A percentile compares a stretch with the other conserved stretches of the same genome.
Evolutionary conservation across 2,797 vertebrate species (phyloP).

Genomic region (Aplochiton taeniatus): DNA sequence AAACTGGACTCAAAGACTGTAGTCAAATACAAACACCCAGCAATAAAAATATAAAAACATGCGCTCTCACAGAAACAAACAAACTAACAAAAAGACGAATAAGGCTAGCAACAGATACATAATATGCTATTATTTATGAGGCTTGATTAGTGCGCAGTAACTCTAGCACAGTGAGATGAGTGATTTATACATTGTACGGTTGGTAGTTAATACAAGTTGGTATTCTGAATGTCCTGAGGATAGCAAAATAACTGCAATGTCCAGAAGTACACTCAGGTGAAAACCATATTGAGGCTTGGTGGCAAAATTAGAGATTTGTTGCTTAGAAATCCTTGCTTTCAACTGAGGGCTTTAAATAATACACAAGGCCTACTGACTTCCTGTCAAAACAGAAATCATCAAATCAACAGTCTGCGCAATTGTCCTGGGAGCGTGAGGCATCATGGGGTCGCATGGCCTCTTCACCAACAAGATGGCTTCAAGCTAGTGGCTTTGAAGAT

Average conservation of each 20-base stretch:
- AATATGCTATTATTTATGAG: no score
- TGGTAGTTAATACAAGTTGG: not conserved
- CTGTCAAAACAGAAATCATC: slow-evolving; percentile 56
- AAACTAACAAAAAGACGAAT: not conserved
- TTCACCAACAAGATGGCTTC: slow-evolving; percentile 41
- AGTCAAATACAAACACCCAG: slow-evolving; percentile 10
- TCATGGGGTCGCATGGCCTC: slow-evolving; percentile 32
- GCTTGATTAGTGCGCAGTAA: no score
- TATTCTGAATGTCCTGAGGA: slow-evolving; percentile 31
- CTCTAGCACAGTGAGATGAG: no score
- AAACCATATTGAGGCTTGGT: slow-evolving; percentile 32
- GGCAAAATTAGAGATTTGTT: slow-evolving; percentile 30
- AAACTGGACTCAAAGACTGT: slow-evolving; percentile 1
- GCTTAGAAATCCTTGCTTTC: slow-evolving; percentile 38
- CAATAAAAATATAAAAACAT: slow-evolving; percentile 11
- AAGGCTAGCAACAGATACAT: no score
- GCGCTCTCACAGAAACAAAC: not conserved
- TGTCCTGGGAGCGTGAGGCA: slow-evolving; percentile 32
- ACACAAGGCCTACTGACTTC: slow-evolving; percentile 50
- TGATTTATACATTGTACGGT: not conserved
- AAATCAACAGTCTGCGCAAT: slow-evolving; percentile 47
- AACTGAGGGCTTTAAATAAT: slow-evolving; percentile 51
- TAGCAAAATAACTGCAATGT: slow-evolving; percentile 23
- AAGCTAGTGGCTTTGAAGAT: slow-evolving; percentile 48
- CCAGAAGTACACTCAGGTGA: slow-evolving; percentile 35